These are phyloP conservation scores for Microtus pennsylvanicus DNA, from an alignment of 2,113 vertebrate genomes.

Conservation along the genomic window DNA sequence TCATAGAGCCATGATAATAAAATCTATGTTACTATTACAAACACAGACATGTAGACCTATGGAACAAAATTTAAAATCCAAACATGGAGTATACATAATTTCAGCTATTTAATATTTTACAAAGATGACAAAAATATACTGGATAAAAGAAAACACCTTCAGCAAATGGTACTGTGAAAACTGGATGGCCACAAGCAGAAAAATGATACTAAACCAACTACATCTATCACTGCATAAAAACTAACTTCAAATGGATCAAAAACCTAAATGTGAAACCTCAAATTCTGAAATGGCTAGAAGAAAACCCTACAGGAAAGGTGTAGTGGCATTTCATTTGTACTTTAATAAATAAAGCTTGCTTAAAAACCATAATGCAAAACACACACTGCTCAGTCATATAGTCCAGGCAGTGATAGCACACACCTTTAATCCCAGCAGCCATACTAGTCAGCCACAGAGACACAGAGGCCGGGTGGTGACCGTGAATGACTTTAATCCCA, in stretches of 20 bases:
- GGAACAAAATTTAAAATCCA: neutral
- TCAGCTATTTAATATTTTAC: neutral
- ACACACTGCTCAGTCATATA: too few species aligned
- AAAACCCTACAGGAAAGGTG: neutral
- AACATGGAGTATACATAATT: neutral
- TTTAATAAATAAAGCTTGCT: too few species aligned
- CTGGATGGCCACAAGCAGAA: neutral
- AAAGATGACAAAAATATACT: neutral
- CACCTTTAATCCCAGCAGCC: too few species aligned
- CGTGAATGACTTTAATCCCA: too few species aligned
- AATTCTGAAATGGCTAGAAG: neutral
- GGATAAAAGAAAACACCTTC: neutral
- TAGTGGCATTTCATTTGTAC: too few species aligned
- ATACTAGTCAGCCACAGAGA: too few species aligned
- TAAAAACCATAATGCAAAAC: too few species aligned
- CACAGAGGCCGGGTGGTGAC: too few species aligned
- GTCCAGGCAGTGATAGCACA: too few species aligned
- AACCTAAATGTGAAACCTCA: neutral
- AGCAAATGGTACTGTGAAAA: neutral
- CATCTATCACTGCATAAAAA: neutral
- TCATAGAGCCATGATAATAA: neutral
- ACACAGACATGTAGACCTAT: neutral
- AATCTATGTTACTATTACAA: neutral
- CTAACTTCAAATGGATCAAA: neutral
- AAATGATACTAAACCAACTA: neutral